A percentile compares a stretch with the other conserved stretches of the same genome.
Evolutionary conservation across 2,888 invertebrate species (phyloP).

Genomic region (Ectobius pallidus): DNA sequence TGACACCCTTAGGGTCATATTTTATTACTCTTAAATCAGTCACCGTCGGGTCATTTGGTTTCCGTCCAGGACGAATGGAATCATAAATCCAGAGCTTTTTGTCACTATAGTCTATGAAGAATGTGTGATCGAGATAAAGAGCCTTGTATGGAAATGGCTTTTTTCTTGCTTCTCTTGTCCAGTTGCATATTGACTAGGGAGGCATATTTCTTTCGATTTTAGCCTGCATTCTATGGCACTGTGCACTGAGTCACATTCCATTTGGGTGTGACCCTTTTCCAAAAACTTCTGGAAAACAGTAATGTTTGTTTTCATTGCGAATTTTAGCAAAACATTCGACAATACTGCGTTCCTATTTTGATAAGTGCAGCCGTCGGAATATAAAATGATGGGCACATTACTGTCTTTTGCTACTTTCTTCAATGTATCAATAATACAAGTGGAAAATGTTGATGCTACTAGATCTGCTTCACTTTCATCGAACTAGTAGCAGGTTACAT

Average conservation of each 20-base stretch:
- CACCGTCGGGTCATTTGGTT: conserved; percentile 44
- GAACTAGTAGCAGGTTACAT: conserved; percentile 43
- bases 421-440: background rate
- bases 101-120: conserved; percentile 5
- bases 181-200: background rate
- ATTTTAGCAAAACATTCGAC: background rate
- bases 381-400: conserved; percentile 25
- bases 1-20: conserved; percentile 37
- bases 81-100: conserved; percentile 2
- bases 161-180: background rate
- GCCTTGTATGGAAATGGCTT: background rate
- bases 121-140: background rate
- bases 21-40: conserved; percentile 42
- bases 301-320: background rate
- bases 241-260: background rate
- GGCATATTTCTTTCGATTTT: background rate
- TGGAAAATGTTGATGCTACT: conserved; percentile 46
- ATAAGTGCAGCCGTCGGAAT: background rate
- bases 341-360: background rate
- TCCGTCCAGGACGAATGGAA: conserved; percentile 46
- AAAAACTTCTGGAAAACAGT: background rate
- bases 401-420: background rate
- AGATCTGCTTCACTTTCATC: conserved; percentile 33
- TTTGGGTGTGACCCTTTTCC: background rate
- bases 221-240: background rate